Conservation (phyloP, 2,888 invertebrate species). For the Heteromurus nitidus region DNA sequence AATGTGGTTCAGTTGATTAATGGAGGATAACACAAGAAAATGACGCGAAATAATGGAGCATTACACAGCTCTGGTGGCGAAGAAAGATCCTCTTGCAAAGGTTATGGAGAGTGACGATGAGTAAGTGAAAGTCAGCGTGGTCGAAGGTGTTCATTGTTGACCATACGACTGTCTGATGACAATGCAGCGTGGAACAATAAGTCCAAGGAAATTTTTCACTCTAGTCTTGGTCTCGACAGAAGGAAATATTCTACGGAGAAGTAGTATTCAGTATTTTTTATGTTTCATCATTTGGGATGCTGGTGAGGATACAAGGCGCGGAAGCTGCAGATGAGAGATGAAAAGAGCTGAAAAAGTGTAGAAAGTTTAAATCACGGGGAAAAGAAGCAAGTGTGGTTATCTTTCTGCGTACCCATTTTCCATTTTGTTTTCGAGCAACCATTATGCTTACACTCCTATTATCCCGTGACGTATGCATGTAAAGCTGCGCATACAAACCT, state of each 20-base stretch:
- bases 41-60: slow-evolving; percentile 60
- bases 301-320: not conserved
- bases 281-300: no score
- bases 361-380: not conserved
- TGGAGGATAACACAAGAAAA: slow-evolving; percentile 50
- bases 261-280: not conserved
- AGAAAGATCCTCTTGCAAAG: not conserved
- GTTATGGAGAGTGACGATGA: not conserved
- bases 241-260: not conserved
- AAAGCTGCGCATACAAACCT: slow-evolving; percentile 4
- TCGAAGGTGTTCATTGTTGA: no score
- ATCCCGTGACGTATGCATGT: slow-evolving; percentile 16
- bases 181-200: slow-evolving; percentile 22
- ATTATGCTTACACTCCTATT: not conserved
- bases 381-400: slow-evolving; percentile 1
- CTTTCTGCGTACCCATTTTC: not conserved
- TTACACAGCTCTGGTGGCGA: slow-evolving; percentile 29
- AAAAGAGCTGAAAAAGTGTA: not conserved
- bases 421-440: not conserved
- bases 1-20: slow-evolving; percentile 42
- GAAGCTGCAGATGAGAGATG: slow-evolving; percentile 12
- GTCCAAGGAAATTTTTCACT: slow-evolving; percentile 11
- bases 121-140: no score
- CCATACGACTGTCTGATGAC: no score
- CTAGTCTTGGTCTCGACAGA: not conserved